Base-by-base conservation (phyloP, 2,888 invertebrate species). In the Ecliptopera silaceata region DNA sequence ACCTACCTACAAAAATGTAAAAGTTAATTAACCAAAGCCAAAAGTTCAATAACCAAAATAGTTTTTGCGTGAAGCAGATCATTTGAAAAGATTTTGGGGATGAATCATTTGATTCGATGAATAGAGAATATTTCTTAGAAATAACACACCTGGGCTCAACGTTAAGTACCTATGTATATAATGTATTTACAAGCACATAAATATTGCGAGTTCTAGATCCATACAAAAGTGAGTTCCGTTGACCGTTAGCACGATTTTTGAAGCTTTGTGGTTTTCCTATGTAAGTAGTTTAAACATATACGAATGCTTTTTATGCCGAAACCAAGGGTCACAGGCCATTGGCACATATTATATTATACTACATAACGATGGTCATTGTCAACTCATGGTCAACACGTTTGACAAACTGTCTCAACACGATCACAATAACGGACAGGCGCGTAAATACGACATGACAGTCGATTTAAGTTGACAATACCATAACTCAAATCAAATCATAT, bases 281-380 rank as follows among this genome's bases (percentile, higher is more conserved):
- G 10, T 26, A 26, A 26, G 26, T 38, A 56, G 42, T 51, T 18
- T 34, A 26, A 47, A 42, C 36, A 54, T 44, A 48, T 48, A 53
- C 49, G 45, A 34, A 41, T 29, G 5, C 20, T 43, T 18, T 38
- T 44, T 32, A 47, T 32, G 45, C 13, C 17, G 31, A 42, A 46
- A 48, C 18, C 52, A 52, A 31, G 13, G 60, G 43, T 50, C 56
- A 46, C 13, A 42, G 36, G 50, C 32, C 56, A 46, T 55, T 55
- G 20, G n/a, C 42, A 26, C 26, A 26, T 6, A 26, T 8, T 26
- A 26, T 26, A 8, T 26, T 8, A 8, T 26, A 26, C 4, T 26
- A 26, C 22, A 41, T 58, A 59, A 59, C 59, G 59, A 59, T 59
- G 45, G 42, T 43, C 42, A 58, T 59, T 59, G 59, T 59, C n/a